Evolutionary conservation across 2,888 invertebrate species (phyloP), one percentile per base, ranked within the genome.

Genomic region (Pammene aurita): DNA sequence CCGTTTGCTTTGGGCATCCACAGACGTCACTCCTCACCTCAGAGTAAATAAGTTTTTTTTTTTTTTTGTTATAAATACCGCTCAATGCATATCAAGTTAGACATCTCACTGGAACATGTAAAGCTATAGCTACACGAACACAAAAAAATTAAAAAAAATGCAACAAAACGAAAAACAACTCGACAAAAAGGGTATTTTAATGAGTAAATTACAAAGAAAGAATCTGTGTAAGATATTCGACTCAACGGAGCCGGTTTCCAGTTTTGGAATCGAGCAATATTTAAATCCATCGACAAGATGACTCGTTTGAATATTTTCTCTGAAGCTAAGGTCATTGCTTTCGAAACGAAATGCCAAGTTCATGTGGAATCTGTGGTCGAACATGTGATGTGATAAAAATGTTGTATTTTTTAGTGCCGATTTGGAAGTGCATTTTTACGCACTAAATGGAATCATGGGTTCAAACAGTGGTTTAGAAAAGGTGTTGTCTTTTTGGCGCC

Each of bases 321-420:
- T 58, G 58, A 71, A 57, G 58, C 60, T 60, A 71, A 72, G 74
- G 73, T 73, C 74, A 72, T 61, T 72, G 74, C 61, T 72, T 73
- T 73, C 72, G 57, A 72, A 72, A 72, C 72, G 57, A 72, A 72
- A 72, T 35, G 50, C 72, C 72, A 74, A 74, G 72, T 72, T 72
- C 68, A 71, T 72, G 48, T 70, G 66, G 66, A 64, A 66, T 58
- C 26, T 10, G 50, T n/a, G 48, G 56, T 50, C 26, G 48, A 63
- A 63, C 42, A 57, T 50, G 42, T 57, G 54, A 54, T 42, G 14
- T 10, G 50, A 14, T 55, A 62, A 67, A 61, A 48, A 55, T 35
- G 13, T 13, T 55, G 38, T 10, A 10, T 11, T 56, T 48, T 62
- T 42, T 62, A 16, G 42, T 7, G 41, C 35, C 7, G 26, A 18